Base-by-base conservation (phyloP, 2,113 vertebrate species). In the zebrafish (Danio rerio) region DNA sequence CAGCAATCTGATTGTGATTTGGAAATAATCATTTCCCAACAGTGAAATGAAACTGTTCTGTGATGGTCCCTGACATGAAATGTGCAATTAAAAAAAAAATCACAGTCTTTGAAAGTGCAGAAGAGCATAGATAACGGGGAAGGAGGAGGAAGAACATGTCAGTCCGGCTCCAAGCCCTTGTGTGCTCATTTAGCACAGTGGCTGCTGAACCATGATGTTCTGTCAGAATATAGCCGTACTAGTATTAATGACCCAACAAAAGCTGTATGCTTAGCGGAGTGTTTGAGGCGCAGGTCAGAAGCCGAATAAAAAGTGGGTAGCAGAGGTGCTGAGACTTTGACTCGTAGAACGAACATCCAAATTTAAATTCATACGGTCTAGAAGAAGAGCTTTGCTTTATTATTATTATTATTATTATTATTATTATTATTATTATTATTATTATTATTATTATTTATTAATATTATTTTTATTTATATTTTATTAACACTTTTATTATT, bases 11-110 rank as follows among this genome's bases (percentile, higher is more conserved):
- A 18, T 43, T 55, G 61, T 53, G 61, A 74, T 65, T 74, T 69
- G 69, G 59, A 85, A 83, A 76, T 49, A 81, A 13, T 13, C 12
- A 6, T 52, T n/a, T 20, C 61, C 59, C 59, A 31, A 20, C 42
- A 21, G 75, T 18, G 78, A 74, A 74, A 10, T 61, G 7, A 40
- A 63, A 12, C 40, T 16, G 20, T 56, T 71, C 58, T 63, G 12
- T 16, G 9, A 59, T 58, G 45, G 74, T 53, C 31, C 47, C 21
- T 50, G 68, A 50, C 21, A 50, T 50, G 21, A 79, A 66, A 16
- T 0, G 10, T 63, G 18, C 61, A 47, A 56, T 79, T 31, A 82
- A 84, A 80, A 69, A n/a, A 80, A 86, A 84, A 76, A 77, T 83
- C 7, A 77, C 59, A 45, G 49, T 7, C 18, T 42, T 81, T 59